Evolutionary conservation across 2,797 vertebrate genomes (phyloP), one percentile per base, ranked within the genome.

Genomic region (Eulemur albifrons): DNA sequence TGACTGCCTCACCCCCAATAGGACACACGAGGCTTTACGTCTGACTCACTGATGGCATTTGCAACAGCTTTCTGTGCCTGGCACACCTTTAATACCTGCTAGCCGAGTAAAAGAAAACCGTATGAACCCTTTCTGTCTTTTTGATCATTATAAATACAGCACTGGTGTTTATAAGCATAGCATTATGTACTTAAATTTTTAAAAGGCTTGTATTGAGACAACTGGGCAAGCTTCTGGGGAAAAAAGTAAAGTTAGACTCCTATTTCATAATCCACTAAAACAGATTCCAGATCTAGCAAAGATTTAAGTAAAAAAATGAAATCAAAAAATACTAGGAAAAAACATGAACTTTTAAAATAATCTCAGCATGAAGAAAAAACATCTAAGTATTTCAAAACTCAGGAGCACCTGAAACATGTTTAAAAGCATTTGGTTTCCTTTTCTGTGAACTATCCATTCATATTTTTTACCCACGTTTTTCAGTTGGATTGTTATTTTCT

Each of bases 341-440:
- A 83, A 70, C 15, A 87, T 17, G 25, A 45, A 61, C 14, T 54
- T 75, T 45, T 48, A 69, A 91, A 82, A 21, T 80, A 54, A 80
- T 23, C 67, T 61, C 17, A 25, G 32, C 65, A 83, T n/a, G 38
- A 85, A 54, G 30, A 54, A 43, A 30, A 57, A 82, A 82, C 27
- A 27, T 11, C 13, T 18, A 70, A 79, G 63, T 25, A 12, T 40
- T 20, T 57, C 48, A 48, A 76, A 75, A 70, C 30, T 43, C 59
- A 70, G 50, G 59, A 63, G 12, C 32, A 52, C 7, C 25, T 73
- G 25, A 87, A n/a, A 20, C 18, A 87, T 25, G 32, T 86, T 70
- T 77, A 72, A 69, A 84, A 84, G 63, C 63, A 93, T 18, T 45
- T 90, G 61, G 32, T 45, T 94, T 95, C 69, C n/a, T 79, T 83